Percentiles rank a stretch among this genome's conserved stretches.
Conservation (phyloP, 2,888 invertebrate genomes). For the Mesochorus sp. region DNA sequence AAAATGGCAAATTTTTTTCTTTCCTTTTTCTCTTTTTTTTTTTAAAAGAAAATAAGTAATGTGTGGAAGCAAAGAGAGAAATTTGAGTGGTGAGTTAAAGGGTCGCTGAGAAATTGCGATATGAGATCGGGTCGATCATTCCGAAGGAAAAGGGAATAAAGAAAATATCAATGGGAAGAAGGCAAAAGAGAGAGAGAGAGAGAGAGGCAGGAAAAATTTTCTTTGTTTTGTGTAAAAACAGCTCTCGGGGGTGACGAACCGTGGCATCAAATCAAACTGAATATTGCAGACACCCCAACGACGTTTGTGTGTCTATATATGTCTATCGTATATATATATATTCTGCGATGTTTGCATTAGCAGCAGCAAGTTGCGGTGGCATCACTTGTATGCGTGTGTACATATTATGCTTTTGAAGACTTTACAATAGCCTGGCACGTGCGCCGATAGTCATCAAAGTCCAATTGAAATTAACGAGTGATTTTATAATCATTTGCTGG, state of each 20-base stretch:
- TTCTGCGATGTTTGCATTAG: constrained; percentile 32
- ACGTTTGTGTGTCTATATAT: constrained; percentile 38
- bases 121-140: constrained; percentile 7
- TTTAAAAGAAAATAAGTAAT: not conserved
- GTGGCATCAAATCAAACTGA: constrained; percentile 75
- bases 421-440: constrained; percentile 30
- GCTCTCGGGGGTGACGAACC: constrained; percentile 74
- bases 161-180: constrained; percentile 48
- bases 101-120: constrained; percentile 10
- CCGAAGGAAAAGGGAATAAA: not conserved
- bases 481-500: constrained; percentile 42
- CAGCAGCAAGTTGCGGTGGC: constrained; percentile 12
- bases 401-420: not conserved
- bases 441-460: not conserved
- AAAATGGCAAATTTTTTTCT: constrained; percentile 9
- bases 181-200: constrained; percentile 68
- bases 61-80: not conserved
- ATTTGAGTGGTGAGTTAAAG: constrained; percentile 25
- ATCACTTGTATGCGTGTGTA: too few relatives aligned
- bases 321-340: constrained; percentile 32
- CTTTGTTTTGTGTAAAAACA: constrained; percentile 80
- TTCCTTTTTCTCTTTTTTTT: not conserved
- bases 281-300: constrained; percentile 68
- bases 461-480: constrained; percentile 46
- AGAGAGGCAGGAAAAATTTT: constrained; percentile 72